Conservation (phyloP, 2,113 vertebrate species). For the Cochlearius cochlearius region DNA sequence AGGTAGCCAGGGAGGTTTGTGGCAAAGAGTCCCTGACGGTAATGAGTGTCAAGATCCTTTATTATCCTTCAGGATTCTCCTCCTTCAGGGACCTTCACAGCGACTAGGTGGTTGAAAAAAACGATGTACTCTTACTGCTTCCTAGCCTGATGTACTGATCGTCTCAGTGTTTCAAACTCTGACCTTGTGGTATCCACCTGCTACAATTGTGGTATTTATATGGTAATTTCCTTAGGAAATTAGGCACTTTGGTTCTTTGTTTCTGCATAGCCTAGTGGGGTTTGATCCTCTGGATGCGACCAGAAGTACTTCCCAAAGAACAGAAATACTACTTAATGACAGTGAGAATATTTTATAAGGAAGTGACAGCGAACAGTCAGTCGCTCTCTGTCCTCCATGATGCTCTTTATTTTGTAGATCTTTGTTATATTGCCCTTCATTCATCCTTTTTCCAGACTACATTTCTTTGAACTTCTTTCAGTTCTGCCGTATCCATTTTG, state of each 20-base stretch:
- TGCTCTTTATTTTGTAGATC: background rate
- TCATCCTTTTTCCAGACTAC: background rate
- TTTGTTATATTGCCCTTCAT: background rate
- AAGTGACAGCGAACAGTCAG: background rate
- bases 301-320: background rate
- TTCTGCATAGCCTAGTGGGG: background rate
- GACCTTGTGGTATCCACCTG: background rate
- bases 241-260: background rate
- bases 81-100: background rate
- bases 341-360: background rate
- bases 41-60: background rate
- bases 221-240: background rate
- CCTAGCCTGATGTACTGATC: background rate
- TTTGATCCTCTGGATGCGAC: background rate
- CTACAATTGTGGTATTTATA: background rate
- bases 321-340: background rate
- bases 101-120: background rate
- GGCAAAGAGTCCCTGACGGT: background rate
- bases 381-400: fast-evolving
- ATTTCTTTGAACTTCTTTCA: background rate
- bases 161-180: background rate
- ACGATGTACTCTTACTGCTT: background rate
- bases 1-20: background rate
- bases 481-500: background rate
- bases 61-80: background rate